Conservation (phyloP, 1,140 invertebrate species). For the Chymomyza costata region DNA sequence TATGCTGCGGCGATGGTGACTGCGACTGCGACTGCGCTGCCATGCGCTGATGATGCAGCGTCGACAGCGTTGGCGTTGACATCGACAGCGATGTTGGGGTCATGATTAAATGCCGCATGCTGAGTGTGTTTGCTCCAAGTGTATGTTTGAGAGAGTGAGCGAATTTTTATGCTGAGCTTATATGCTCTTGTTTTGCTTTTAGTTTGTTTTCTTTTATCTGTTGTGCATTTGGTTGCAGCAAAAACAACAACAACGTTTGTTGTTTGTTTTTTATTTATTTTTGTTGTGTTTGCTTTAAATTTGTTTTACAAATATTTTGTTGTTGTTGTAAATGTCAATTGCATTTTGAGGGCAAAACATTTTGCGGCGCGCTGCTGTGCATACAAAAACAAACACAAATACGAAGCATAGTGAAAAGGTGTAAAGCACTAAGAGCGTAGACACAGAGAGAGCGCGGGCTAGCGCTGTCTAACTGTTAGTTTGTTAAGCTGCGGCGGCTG, state of each 20-base stretch:
- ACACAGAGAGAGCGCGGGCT: too few species aligned
- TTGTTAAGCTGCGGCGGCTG: too few species aligned
- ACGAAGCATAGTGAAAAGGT: too few species aligned
- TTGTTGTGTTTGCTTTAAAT: constrained; percentile 17
- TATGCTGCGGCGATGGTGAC: constrained; percentile 20
- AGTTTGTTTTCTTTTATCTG: constrained; percentile 6
- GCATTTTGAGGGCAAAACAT: constrained; percentile 44
- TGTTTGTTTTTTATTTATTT: constrained; percentile 29
- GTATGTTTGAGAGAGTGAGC: too few species aligned
- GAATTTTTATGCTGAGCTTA: too few species aligned
- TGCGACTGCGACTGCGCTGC: constrained; percentile 41
- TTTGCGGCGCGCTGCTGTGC: constrained; percentile 37
- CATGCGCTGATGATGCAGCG: constrained; percentile 61
- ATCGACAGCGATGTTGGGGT: constrained; percentile 66
- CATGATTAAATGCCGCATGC: constrained; percentile 69
- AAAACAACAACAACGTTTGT: constrained; percentile 45
- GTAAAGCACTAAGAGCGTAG: too few species aligned
- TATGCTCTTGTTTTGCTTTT: neutral
- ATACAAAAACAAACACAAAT: constrained; percentile 32
- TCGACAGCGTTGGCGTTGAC: constrained; percentile 66
- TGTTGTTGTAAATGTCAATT: constrained; percentile 62
- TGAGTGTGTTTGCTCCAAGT: neutral
- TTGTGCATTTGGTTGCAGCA: constrained; percentile 15
- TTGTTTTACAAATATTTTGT: constrained; percentile 2
- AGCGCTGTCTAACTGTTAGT: too few species aligned